Base-by-base conservation (phyloP, 1,140 invertebrate genomes). In the Sesamia nonagrioides region DNA sequence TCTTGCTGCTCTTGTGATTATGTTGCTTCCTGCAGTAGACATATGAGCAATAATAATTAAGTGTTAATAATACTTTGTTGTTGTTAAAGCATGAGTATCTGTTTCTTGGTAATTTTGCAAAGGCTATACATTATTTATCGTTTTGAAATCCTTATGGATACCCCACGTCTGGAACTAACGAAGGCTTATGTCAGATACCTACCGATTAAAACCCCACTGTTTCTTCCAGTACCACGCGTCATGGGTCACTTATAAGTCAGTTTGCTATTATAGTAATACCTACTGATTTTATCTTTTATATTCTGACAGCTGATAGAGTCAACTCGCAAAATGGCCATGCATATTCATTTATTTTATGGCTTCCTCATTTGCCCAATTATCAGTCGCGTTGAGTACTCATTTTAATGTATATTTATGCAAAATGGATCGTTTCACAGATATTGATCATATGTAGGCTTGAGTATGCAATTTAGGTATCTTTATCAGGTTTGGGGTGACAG, bases 301-400 rank as follows among this genome's bases (percentile, higher is more conserved):
- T 42, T 42, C 21, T 33, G 21, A 69, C 21, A 33, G 40, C 42
- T 50, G 42, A 69, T 69, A 27, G 7, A 69, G 21, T 48, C 21
- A n/a, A 69, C 66, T 33, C 45, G 21, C 63, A 45, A 81, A 27
- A 77, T 45, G 35, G 54, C 68, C 33, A 77, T 81, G 74, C 68
- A 81, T 81, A 81, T 81, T 76, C 50, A 81, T 77, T 42, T 5
- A 69, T 27, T 79, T 77, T 78, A 78, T 82, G 33, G 78, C 69
- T 80, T 80, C 81, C 75, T 82, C 75, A 78, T 82, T 80, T 80
- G 77, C 74, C 75, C 78, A 82, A 82, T 82, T 82, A 82, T 69
- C 45, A 74, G 77, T 60, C 35, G 66, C 40, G 42, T 61, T 48
- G 56, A 45, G 63, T 61, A 72, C 40, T 80, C 56, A 73, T 37